These are phyloP conservation scores for Sprattus sprattus DNA, from an alignment of 2,113 vertebrate genomes.

Conservation along the genomic window DNA sequence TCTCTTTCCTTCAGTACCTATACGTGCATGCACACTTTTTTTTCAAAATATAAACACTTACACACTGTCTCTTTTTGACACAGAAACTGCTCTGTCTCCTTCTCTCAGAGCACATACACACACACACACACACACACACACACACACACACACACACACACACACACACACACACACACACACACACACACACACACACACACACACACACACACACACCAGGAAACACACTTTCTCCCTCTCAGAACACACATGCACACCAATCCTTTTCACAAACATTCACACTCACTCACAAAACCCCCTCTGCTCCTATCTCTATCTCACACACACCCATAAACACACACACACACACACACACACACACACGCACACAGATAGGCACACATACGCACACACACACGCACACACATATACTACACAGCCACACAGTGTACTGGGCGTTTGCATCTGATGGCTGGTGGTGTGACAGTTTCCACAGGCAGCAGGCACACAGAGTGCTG, in stretches of 20 bases:
- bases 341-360: conserved; percentile 5
- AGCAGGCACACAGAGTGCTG: not conserved
- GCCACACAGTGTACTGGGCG: not conserved
- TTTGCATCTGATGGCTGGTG: not conserved
- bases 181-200: conserved; percentile 13
- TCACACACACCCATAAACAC: not conserved
- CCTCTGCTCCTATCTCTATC: too few relatives aligned
- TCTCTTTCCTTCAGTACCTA: too few relatives aligned
- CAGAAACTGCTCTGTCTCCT: too few relatives aligned
- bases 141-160: not conserved
- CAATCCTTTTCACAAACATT: too few relatives aligned
- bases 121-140: too few relatives aligned
- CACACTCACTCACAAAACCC: too few relatives aligned
- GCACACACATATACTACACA: not conserved
- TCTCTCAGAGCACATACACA: too few relatives aligned
- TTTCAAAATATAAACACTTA: too few relatives aligned
- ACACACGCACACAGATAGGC: not conserved
- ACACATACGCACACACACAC: not conserved
- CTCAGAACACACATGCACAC: not conserved
- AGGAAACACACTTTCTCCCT: not conserved
- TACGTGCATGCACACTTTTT: too few relatives aligned
- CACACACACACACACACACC: not conserved
- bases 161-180: not conserved
- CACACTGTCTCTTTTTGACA: not conserved
- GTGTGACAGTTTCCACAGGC: conserved; percentile 1